Evolutionary conservation across 2,797 vertebrate genomes (phyloP).

Genomic region (Rachycentron canadum): DNA sequence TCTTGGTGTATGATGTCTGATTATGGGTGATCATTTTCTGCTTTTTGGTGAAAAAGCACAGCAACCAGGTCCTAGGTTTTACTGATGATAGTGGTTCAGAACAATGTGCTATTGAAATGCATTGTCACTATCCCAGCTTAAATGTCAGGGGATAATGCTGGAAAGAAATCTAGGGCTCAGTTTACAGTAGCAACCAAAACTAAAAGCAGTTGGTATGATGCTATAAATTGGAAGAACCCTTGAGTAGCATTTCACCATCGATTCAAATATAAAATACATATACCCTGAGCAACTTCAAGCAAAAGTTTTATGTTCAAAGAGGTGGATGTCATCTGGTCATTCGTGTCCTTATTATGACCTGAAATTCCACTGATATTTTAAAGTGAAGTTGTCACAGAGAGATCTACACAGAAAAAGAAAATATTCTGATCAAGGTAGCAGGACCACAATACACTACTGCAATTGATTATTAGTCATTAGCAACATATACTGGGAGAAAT

Average conservation of each 20-base stretch:
- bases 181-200: slow-evolving; percentile 59
- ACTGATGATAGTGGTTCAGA: slow-evolving; percentile 83
- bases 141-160: slow-evolving; percentile 73
- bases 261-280: slow-evolving; percentile 3
- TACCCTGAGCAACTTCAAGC: background rate
- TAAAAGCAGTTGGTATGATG: slow-evolving; percentile 35
- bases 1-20: slow-evolving; percentile 80
- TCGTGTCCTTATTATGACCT: background rate
- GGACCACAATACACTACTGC: background rate
- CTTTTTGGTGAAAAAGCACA: slow-evolving; percentile 78
- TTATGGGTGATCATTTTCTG: slow-evolving; percentile 85
- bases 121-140: slow-evolving; percentile 77
- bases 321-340: background rate
- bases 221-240: slow-evolving; percentile 34
- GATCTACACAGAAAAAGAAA: background rate
- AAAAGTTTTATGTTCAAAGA: background rate
- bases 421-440: background rate
- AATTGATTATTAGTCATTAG: too few species aligned
- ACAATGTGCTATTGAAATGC: slow-evolving; percentile 86
- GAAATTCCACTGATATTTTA: background rate
- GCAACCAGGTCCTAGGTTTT: slow-evolving; percentile 74
- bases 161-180: slow-evolving; percentile 64
- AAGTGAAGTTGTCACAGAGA: slow-evolving; percentile 4
- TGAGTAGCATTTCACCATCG: slow-evolving; percentile 18
- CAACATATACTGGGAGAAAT: background rate